These are phyloP conservation scores for Tadarida brasiliensis DNA, from an alignment of 2,797 vertebrate species.

Conservation along the genomic window DNA sequence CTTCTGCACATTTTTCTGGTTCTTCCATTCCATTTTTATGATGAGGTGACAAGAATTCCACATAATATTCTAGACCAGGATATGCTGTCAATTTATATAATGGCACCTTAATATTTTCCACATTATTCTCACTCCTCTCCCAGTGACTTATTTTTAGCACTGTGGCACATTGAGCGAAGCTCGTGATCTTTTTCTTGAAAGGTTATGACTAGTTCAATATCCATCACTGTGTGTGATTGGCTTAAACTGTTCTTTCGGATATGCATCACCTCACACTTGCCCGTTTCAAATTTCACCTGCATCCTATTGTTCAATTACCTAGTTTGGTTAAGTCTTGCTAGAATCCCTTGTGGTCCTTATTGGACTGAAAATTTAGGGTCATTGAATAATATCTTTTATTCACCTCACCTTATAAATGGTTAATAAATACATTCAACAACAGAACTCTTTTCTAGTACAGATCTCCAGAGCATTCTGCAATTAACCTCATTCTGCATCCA, in stretches of 20 bases:
- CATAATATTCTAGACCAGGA: constrained; percentile 77
- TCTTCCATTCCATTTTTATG: constrained; percentile 74
- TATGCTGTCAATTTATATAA: constrained; percentile 83
- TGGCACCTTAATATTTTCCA: constrained; percentile 81
- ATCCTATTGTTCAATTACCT: constrained; percentile 81
- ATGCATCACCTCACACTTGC: constrained; percentile 82
- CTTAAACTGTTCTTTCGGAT: constrained; percentile 86
- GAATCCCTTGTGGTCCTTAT: constrained; percentile 78
- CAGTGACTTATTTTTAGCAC: constrained; percentile 81
- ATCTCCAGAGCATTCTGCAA: constrained; percentile 63
- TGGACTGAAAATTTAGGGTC: constrained; percentile 77
- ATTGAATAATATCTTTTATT: constrained; percentile 70
- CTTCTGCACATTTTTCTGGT: constrained; percentile 70
- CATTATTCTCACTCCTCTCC: constrained; percentile 78
- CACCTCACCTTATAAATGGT: constrained; percentile 74
- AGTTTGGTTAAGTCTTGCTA: constrained; percentile 84
- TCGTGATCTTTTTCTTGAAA: constrained; percentile 84
- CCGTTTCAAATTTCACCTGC: constrained; percentile 84
- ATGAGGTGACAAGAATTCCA: constrained; percentile 78
- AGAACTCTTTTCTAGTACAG: constrained; percentile 66
- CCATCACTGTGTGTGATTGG: constrained; percentile 83
- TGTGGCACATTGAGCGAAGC: constrained; percentile 79
- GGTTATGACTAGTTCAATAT: constrained; percentile 87
- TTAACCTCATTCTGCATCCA: constrained; percentile 71
- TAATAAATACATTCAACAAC: constrained; percentile 78